Percentiles rank a stretch among this genome's conserved stretches.
Evolutionary conservation across 2,113 vertebrate genomes (phyloP).

Genomic region (Tragelaphus scriptus): DNA sequence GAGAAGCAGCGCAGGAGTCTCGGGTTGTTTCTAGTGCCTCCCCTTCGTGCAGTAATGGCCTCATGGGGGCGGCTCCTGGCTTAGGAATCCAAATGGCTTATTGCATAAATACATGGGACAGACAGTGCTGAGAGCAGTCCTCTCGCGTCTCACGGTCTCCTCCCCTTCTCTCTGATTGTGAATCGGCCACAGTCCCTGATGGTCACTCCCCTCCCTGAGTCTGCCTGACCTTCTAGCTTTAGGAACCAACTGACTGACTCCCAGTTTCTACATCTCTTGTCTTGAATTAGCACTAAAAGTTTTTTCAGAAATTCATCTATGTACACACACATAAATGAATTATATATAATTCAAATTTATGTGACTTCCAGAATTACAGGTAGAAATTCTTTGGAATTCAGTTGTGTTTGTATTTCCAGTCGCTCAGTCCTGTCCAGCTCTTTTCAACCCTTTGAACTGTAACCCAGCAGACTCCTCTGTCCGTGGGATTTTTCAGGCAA

Average conservation of each 20-base stretch:
- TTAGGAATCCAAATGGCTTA: not conserved
- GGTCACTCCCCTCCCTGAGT: not conserved
- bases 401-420: not conserved
- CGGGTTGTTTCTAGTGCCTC: accelerated
- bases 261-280: not conserved
- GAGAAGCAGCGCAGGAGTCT: not conserved
- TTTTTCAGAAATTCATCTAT: not conserved
- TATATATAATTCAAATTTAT: not conserved
- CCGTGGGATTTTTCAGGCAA: not conserved
- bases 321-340: not conserved
- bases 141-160: not conserved
- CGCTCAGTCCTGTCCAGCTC: not conserved
- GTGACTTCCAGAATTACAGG: not conserved
- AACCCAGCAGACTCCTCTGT: not conserved
- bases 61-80: not conserved
- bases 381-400: not conserved
- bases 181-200: not conserved
- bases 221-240: not conserved
- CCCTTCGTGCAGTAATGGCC: not conserved
- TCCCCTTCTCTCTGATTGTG: not conserved
- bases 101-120: not conserved
- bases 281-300: not conserved
- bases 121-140: not conserved
- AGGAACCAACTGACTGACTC: not conserved
- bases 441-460: not conserved